A percentile compares a stretch with the other conserved stretches of the same genome.
These are phyloP conservation scores for Grammomys surdaster DNA, from an alignment of 2,113 vertebrate species.

Conservation along the genomic window DNA sequence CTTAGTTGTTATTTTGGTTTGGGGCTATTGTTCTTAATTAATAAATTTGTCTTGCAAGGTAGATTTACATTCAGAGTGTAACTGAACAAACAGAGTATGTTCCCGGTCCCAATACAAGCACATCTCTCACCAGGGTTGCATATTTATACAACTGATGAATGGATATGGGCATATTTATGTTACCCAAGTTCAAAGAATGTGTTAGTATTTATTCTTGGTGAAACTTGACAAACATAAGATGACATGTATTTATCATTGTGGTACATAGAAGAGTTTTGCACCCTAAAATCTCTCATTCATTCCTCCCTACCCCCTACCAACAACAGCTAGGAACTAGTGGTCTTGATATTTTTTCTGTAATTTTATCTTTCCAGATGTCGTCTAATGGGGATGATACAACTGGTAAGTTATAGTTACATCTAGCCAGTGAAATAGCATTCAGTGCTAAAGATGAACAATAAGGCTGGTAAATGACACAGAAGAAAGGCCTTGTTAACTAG, in stretches of 20 bases:
- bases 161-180: not conserved
- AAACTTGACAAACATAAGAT: not conserved
- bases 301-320: not conserved
- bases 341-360: not conserved
- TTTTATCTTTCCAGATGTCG: conserved; percentile 27
- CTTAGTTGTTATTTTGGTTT: not conserved
- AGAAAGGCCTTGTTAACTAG: not conserved
- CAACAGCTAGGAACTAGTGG: not conserved
- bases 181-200: not conserved
- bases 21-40: conserved; percentile 2
- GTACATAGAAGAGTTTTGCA: not conserved
- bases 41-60: not conserved
- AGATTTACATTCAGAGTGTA: conserved; percentile 36
- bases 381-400: not conserved
- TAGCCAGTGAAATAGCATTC: not conserved
- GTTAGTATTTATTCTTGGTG: not conserved
- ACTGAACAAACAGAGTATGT: not conserved
- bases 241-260: not conserved
- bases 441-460: not conserved
- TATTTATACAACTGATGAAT: not conserved
- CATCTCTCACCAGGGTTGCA: not conserved
- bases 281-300: not conserved
- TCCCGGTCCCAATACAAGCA: not conserved
- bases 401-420: not conserved
- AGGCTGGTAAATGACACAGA: not conserved